These are phyloP conservation scores for Falco columbarius DNA, from an alignment of 2,797 vertebrate genomes.

Conservation along the genomic window DNA sequence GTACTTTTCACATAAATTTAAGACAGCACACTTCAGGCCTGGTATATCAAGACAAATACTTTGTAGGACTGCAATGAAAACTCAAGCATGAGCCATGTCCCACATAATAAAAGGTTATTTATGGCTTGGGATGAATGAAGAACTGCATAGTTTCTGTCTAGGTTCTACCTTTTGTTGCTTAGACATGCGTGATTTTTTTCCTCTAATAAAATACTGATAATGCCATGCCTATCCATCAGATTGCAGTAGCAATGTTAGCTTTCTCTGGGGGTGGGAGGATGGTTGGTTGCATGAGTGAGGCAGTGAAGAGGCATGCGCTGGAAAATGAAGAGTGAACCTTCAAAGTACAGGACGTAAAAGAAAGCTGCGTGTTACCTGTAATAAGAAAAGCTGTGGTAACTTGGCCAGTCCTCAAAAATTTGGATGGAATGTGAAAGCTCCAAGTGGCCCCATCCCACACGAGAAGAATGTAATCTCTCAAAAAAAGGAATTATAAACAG, in stretches of 20 bases:
- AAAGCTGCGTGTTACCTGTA: neutral
- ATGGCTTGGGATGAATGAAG: neutral
- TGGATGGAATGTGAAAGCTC: conserved; percentile 16
- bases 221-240: neutral
- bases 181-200: neutral
- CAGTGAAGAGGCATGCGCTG: neutral
- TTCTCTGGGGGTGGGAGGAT: neutral
- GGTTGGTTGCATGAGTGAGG: neutral
- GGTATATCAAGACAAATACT: neutral
- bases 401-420: conserved; percentile 59
- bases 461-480: conserved; percentile 51
- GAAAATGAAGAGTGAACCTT: neutral
- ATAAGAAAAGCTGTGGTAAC: neutral
- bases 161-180: neutral
- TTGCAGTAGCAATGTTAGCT: neutral
- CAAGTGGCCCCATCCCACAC: neutral
- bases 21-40: neutral
- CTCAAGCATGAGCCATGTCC: neutral
- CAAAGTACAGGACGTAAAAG: neutral
- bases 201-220: neutral
- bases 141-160: neutral
- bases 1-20: neutral
- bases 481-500: conserved; percentile 54
- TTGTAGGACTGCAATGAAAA: neutral
- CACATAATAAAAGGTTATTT: neutral